Evolutionary conservation across 2,797 vertebrate species (phyloP).

Genomic region (Phrynocephalus guinanensis): DNA sequence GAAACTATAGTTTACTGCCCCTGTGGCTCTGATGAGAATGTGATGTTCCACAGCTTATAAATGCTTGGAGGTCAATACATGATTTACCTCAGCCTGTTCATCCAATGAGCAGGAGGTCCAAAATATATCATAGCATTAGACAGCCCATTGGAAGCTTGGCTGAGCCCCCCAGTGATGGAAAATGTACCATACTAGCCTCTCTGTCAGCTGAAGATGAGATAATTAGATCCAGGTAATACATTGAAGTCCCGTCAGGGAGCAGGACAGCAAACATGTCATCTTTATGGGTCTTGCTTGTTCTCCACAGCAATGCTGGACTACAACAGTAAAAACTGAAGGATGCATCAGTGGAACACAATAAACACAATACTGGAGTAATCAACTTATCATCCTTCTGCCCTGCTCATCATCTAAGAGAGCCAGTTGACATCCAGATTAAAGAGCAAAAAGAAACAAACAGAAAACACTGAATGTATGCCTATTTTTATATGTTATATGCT

Average conservation of each 20-base stretch:
- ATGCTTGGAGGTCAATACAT: conserved; percentile 95
- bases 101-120: conserved; percentile 87
- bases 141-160: conserved; percentile 82
- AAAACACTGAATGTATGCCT: conserved; percentile 16
- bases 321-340: conserved; percentile 71
- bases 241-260: conserved; percentile 82
- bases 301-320: conserved; percentile 69
- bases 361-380: conserved; percentile 71
- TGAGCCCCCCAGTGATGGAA: conserved; percentile 80
- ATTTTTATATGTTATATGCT: conserved; percentile 23
- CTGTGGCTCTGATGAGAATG: conserved; percentile 94
- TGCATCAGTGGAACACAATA: conserved; percentile 56
- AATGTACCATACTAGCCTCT: conserved; percentile 77
- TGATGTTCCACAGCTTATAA: conserved; percentile 93
- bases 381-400: conserved; percentile 71
- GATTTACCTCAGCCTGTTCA: conserved; percentile 93
- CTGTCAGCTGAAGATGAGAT: conserved; percentile 84
- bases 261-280: conserved; percentile 82
- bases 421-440: conserved; percentile 34
- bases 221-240: conserved; percentile 89
- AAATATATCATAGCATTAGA: conserved; percentile 88
- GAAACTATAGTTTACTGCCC: conserved; percentile 93
- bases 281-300: conserved; percentile 80
- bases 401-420: conserved; percentile 65
- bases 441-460: background rate